Evolutionary conservation across 2,888 invertebrate genomes (phyloP).

Genomic region (Magallana nippona): DNA sequence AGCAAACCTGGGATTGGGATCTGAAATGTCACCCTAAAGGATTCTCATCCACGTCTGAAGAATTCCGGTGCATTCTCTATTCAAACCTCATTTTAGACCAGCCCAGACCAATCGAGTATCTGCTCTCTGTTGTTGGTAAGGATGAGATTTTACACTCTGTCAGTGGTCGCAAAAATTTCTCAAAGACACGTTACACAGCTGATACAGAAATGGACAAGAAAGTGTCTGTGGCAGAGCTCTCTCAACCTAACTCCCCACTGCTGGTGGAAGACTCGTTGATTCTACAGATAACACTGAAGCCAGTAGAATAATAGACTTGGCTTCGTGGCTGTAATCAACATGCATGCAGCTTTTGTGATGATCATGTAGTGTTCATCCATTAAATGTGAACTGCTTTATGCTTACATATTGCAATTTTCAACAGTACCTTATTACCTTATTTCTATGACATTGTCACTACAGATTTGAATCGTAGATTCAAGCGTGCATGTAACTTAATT

Average conservation of each 20-base stretch:
- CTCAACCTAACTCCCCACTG: constrained; percentile 68
- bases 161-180: constrained; percentile 79
- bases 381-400: not conserved
- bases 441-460: no score
- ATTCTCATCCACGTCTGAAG: constrained; percentile 72
- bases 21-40: constrained; percentile 79
- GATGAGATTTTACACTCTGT: constrained; percentile 78
- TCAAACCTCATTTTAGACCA: constrained; percentile 78
- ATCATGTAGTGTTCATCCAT: not conserved
- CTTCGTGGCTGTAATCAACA: no score
- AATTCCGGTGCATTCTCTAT: constrained; percentile 75
- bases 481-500: no score
- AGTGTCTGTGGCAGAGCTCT: constrained; percentile 73
- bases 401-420: no score
- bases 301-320: constrained; percentile 64
- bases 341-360: not conserved
- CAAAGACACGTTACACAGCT: constrained; percentile 79
- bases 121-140: constrained; percentile 78
- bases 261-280: constrained; percentile 73
- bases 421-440: no score
- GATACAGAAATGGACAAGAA: constrained; percentile 80
- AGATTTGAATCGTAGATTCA: no score
- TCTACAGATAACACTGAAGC: constrained; percentile 73
- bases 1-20: constrained; percentile 81
- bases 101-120: constrained; percentile 77